Evolutionary conservation across 2,797 vertebrate genomes (phyloP), one percentile per base, ranked within the genome.

Genomic region (Intellagama lesueurii): DNA sequence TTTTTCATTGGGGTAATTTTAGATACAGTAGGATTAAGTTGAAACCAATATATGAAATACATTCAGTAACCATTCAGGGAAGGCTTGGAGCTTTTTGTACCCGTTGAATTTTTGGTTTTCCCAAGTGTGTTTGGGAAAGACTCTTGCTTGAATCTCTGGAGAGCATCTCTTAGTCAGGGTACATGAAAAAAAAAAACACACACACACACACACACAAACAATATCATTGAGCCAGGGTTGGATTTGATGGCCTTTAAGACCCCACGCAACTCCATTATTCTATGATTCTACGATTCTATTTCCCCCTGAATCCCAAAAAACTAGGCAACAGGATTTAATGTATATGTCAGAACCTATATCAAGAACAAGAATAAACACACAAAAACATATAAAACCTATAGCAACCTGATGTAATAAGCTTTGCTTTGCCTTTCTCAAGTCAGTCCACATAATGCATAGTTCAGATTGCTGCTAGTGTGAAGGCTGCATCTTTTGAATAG

Each of bases 361-460:
- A 52, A 73, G 86, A 32, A 32, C 87, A 81, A 1, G 1, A 78
- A 44, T 7, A 16, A 76, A 64, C 91, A 64, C 91, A 81, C 7
- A 76, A 73, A 91, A 87, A 77, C 44, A 7, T 87, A 30, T 69
- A 60, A 83, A 40, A 70, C 81, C 47, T 52, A 32, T 22, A 66
- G 17, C 66, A 66, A 87, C 56, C 9, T 28, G 75, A 80, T 75
- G 80, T 69, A 52, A 32, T 28, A 84, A 86, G 32, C 14, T n/a
- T 87, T 86, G 70, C 84, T 88, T 84, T 78, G 82, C 30, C 68
- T 35, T 35, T 75, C 83, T 26, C 40, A n/a, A 72, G 85, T 52
- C 82, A 47, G 78, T 56, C 0, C 0, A 52, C 83, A 80, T n/a
- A 80, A 76, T 81, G 81, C 4, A 56, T 26, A 49, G 2, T 35